Base-by-base conservation (phyloP, 1,140 invertebrate genomes). In the Tetramorium parvispinum region DNA sequence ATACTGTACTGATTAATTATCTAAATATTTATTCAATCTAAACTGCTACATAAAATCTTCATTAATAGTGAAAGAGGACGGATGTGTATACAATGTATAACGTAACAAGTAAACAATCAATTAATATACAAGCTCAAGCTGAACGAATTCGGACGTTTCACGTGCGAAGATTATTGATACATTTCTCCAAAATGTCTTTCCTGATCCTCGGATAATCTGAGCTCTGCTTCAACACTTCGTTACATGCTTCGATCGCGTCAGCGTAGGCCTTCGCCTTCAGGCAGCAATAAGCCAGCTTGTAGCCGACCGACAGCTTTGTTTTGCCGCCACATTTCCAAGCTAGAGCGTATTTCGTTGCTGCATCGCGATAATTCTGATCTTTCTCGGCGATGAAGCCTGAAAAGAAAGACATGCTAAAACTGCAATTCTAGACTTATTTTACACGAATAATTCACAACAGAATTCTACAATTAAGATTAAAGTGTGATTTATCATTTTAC, bases 141-240 rank as follows among this genome's bases (percentile, higher is more conserved):
- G 32, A 24, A 55, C 49, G 5, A 57, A 32, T 53, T 16, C 46
- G 11, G 32, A 27, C 27, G 27, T 1, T 86, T 92, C 82, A 98
- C 2, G 97, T 96, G 90, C 98, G 96, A 87, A 98, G 96, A 96
- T 97, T 98, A 91, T 96, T 96, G 87, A 98, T 96, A n/a, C 98
- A 98, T 95, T 99, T 99, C 86, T 99, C 98, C 43, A 99, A 95
- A 89, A 99, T 98, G 86, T 99, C 99, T 93, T 99, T 99, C 85
- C 96, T 97, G 7, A 99, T 97, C 89, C 98, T 97, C 0, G 98
- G 97, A 96, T 98, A 99, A 88, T 99, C 98, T 0, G 98, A 98
- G 95, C 97, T 97, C 57, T 96, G 95, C 85, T 96, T 97, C 6
- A 99, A 93, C 6, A 99, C 97, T 88, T 97, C 96, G 85, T 99